Conservation (phyloP, 2,888 invertebrate species). For the Mylabris sibirica region DNA sequence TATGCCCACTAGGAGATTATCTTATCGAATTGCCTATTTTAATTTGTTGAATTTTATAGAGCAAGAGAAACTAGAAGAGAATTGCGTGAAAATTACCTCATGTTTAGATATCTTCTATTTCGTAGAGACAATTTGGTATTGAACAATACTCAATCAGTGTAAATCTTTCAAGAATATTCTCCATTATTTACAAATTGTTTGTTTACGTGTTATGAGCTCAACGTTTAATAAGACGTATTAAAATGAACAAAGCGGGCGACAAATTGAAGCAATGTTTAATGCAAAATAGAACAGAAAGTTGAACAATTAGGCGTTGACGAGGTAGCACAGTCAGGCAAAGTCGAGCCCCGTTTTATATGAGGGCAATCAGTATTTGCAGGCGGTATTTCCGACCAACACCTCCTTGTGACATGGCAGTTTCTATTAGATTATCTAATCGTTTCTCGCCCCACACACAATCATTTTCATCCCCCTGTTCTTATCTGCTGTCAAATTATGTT, state of each 20-base stretch:
- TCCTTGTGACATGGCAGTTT: slow-evolving; percentile 51
- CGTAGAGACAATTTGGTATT: background rate
- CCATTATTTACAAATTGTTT: background rate
- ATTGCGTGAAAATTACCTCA: background rate
- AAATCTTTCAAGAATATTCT: background rate
- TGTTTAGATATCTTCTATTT: background rate
- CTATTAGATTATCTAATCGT: slow-evolving; percentile 57
- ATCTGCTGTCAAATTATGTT: slow-evolving; percentile 63
- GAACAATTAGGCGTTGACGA: slow-evolving; percentile 36
- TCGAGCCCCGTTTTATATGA: slow-evolving; percentile 21
- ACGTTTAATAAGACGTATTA: slow-evolving; percentile 18
- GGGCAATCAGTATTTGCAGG: slow-evolving; percentile 35
- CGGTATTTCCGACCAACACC: slow-evolving; percentile 42
- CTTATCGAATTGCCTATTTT: slow-evolving; percentile 13
- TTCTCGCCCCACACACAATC: slow-evolving; percentile 55
- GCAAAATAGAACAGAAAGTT: slow-evolving; percentile 28
- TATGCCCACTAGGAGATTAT: slow-evolving; percentile 7
- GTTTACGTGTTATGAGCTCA: background rate
- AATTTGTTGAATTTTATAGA: slow-evolving; percentile 10
- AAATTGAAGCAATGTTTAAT: slow-evolving; percentile 28
- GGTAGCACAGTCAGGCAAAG: slow-evolving; percentile 14
- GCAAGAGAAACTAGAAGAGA: background rate
- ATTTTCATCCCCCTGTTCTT: slow-evolving; percentile 58
- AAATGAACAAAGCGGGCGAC: slow-evolving; percentile 22
- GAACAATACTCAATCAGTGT: background rate